A percentile compares a stretch with the other conserved stretches of the same genome.
phyloP scores from a whole-genome alignment of 2,888 invertebrate genomes.

The Eubasilissa splendida region DNA sequence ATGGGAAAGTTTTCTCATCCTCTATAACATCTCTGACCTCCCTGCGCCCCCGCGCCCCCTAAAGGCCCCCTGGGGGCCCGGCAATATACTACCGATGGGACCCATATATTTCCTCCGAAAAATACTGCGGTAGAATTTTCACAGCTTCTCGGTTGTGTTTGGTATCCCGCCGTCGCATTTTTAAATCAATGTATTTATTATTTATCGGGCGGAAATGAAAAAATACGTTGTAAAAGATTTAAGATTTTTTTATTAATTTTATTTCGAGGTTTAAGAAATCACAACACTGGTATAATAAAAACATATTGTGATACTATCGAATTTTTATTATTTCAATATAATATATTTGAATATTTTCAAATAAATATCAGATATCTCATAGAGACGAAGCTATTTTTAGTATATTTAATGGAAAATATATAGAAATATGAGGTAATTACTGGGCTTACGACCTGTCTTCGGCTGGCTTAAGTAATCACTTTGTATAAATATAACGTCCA shows the following conservation, averaged over 20 bases:
- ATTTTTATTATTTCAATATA: too few species aligned
- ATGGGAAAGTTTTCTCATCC: slow-evolving; percentile 22
- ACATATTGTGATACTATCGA: too few species aligned
- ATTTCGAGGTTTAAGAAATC: too few species aligned
- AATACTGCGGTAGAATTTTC: slow-evolving; percentile 40
- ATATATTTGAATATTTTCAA: too few species aligned
- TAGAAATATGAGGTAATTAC: too few species aligned
- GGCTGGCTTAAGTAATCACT: too few species aligned
- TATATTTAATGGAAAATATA: too few species aligned
- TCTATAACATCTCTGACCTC: background rate
- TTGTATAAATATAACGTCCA: too few species aligned
- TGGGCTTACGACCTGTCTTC: too few species aligned
- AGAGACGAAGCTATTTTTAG: too few species aligned
- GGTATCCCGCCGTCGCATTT: slow-evolving; percentile 8
- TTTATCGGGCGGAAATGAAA: slow-evolving; percentile 5
- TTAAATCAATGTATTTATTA: slow-evolving; percentile 36
- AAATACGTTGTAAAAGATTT: background rate
- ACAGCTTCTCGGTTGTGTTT: slow-evolving; percentile 21
- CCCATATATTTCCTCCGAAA: slow-evolving; percentile 41
- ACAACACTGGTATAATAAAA: too few species aligned
- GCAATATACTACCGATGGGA: slow-evolving; percentile 41
- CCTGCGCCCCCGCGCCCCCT: background rate
- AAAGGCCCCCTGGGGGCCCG: slow-evolving; percentile 33
- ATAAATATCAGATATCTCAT: too few species aligned
- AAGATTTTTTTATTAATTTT: background rate